Evolutionary conservation across 2,888 invertebrate species (phyloP).

Genomic region (Camptogramma bilineatum): DNA sequence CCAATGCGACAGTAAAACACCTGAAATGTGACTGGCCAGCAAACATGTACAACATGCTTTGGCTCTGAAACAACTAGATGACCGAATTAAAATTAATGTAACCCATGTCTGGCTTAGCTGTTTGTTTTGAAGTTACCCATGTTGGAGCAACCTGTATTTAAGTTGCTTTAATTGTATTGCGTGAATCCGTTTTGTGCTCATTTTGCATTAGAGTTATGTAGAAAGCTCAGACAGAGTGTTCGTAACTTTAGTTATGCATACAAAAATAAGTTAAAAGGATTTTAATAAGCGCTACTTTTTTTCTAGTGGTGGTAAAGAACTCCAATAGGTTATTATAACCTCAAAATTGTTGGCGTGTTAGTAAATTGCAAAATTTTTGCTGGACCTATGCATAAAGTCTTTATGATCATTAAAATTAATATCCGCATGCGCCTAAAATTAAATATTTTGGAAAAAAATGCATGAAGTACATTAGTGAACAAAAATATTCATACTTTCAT

Average conservation of each 20-base stretch:
- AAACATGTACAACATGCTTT: constrained; percentile 22
- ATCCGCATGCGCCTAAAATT: background rate
- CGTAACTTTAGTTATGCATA: constrained; percentile 35
- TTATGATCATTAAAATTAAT: background rate
- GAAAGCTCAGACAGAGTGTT: constrained; percentile 46
- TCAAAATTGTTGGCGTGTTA: background rate
- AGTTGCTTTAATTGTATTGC: constrained; percentile 52
- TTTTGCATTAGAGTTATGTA: constrained; percentile 49
- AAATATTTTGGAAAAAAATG: background rate
- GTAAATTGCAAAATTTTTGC: background rate
- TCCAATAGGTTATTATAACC: background rate
- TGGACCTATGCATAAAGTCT: background rate
- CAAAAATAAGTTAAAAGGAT: background rate
- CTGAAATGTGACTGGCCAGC: constrained; percentile 9
- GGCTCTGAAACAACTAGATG: constrained; percentile 23
- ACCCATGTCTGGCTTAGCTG: constrained; percentile 27
- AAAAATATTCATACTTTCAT: background rate
- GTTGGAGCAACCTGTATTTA: constrained; percentile 42
- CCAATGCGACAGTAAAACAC: constrained; percentile 14
- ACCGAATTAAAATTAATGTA: constrained; percentile 31
- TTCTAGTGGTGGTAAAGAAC: background rate
- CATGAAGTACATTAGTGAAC: background rate
- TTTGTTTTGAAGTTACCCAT: constrained; percentile 40
- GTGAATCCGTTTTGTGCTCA: constrained; percentile 53
- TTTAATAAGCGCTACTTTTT: background rate